Percentiles rank a stretch among this genome's conserved stretches.
These are phyloP conservation scores for Mirza zaza DNA, from an alignment of 2,113 vertebrate species.

Conservation along the genomic window DNA sequence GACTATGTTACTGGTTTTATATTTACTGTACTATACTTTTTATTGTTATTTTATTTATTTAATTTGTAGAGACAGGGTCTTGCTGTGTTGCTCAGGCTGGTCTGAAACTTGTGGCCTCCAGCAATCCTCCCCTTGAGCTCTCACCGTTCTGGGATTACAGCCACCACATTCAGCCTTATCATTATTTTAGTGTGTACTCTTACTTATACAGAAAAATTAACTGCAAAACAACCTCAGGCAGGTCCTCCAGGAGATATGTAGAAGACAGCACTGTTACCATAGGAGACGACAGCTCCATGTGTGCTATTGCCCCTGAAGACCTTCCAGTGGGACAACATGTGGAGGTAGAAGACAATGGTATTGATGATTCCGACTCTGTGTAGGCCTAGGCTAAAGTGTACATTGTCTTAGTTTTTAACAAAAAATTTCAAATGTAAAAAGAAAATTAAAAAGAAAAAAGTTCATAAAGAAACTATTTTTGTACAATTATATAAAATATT, in stretches of 20 bases:
- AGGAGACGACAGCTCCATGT: not conserved
- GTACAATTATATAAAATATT: not conserved
- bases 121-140: too few species aligned
- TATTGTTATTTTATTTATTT: not conserved
- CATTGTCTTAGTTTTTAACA: not conserved
- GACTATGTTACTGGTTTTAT: not conserved
- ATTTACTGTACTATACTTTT: not conserved
- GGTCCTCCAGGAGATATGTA: not conserved
- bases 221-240: not conserved
- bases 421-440: not conserved
- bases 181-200: too few species aligned
- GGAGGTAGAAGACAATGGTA: not conserved
- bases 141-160: too few species aligned
- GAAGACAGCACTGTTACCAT: not conserved
- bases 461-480: not conserved
- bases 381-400: not conserved
- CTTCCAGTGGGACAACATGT: not conserved
- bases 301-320: not conserved
- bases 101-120: too few species aligned
- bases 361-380: not conserved
- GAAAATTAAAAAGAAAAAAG: not conserved
- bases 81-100: too few species aligned
- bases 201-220: not conserved
- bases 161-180: too few species aligned
- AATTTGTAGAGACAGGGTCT: too few species aligned